Evolutionary conservation across 53 echinoderm and acorn worm genomes (phyloP).

Genomic region (Holothuria scabra): DNA sequence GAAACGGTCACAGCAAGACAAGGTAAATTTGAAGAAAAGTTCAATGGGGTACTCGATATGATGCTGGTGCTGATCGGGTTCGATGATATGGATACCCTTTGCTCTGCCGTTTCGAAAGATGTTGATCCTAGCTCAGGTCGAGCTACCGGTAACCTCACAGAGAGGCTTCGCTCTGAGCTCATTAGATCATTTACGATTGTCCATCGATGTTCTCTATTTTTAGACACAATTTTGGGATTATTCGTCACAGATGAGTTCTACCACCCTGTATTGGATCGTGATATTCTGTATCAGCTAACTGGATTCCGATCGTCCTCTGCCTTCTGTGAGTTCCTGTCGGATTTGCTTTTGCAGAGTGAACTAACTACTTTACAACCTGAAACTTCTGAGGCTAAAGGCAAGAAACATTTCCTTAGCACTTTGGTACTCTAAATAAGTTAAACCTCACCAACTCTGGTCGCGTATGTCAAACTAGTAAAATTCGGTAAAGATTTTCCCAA

Average conservation of each 20-base stretch:
- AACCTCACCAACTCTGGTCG: too few species aligned
- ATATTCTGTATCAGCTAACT: constrained; percentile 7
- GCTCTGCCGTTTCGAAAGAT: background rate
- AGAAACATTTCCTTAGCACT: too few species aligned
- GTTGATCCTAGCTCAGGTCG: constrained; percentile 18
- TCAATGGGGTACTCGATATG: background rate
- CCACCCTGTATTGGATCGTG: background rate
- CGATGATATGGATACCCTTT: background rate
- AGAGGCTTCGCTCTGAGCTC: background rate
- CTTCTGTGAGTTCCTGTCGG: constrained; percentile 12
- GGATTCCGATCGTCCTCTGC: constrained; percentile 17
- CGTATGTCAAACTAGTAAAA: too few species aligned
- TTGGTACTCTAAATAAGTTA: too few species aligned
- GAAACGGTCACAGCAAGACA: background rate
- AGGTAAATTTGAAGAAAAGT: background rate
- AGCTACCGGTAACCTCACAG: background rate
- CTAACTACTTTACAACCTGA: too few species aligned
- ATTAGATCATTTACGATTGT: background rate
- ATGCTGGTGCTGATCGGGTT: background rate
- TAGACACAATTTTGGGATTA: constrained; percentile 14
- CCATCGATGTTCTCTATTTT: background rate
- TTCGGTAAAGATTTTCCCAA: too few species aligned
- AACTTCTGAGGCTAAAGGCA: too few species aligned
- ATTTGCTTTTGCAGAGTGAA: background rate
- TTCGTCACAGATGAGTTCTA: background rate